Evolutionary conservation across 2,888 invertebrate genomes (phyloP), one percentile per base, ranked within the genome.

Genomic region (Mellilla xanthometata): DNA sequence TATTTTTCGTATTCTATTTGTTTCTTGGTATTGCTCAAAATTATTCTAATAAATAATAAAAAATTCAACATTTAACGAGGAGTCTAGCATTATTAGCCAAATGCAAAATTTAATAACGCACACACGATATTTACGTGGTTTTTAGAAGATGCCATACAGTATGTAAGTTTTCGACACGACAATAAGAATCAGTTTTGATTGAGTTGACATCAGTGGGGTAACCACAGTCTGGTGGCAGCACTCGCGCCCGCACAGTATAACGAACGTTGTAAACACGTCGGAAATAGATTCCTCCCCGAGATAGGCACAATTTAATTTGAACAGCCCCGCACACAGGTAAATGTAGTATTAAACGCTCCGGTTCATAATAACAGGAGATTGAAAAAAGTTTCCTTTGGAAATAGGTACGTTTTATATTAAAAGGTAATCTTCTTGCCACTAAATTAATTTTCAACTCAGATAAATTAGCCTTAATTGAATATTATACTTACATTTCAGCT

Each of bases 251-350:
- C 4, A 8, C 24, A n/a, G 58, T 53, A 59, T 57, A 59, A 64
- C 65, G 65, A 66, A 69, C 63, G 71, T 68, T 69, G 67, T 69
- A 69, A 70, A 67, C 68, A 69, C 63, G 65, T 54, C 55, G 61
- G 62, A 67, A 68, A 72, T 69, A 67, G 65, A 63, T 69, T 69
- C 60, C 59, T 54, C 62, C 49, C 42, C 59, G 59, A 61, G 59
- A 63, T 64, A 52, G 49, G 53, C 53, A 46, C 53, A 58, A 58
- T 58, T 58, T 58, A 55, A 58, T 58, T 58, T 58, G 41, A 44
- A 44, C 42, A 47, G 44, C 42, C 29, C 33, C 39, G 52, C 49
- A 45, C 48, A 53, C 53, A 53, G 52, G 50, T 49, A 55, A 47
- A 39, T 38, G 50, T 44, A 38, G 44, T 51, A 52, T 52, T 52